These are phyloP conservation scores for Thalassophryne amazonica DNA, from an alignment of 2,797 vertebrate genomes.

Conservation along the genomic window DNA sequence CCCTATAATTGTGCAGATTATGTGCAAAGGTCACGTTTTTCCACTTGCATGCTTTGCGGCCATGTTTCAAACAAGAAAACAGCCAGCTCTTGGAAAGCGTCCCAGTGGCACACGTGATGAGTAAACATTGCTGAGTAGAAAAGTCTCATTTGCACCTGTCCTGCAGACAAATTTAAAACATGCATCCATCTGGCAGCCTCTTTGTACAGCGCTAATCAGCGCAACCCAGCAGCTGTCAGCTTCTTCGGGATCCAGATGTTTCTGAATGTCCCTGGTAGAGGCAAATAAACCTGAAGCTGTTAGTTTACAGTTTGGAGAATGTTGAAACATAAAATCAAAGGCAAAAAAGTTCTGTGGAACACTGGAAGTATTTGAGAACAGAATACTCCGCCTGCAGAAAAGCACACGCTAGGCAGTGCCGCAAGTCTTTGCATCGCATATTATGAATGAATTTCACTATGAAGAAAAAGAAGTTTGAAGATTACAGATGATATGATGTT, in stretches of 20 bases:
- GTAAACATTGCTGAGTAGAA: background rate
- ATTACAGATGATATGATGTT: too few relatives aligned
- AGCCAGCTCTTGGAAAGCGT: background rate
- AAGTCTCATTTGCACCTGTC: background rate
- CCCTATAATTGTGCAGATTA: conserved; percentile 10
- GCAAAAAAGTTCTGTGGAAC: too few relatives aligned
- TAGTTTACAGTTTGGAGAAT: too few relatives aligned
- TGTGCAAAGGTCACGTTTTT: conserved; percentile 40
- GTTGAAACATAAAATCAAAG: background rate
- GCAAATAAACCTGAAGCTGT: background rate
- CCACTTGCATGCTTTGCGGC: conserved; percentile 20
- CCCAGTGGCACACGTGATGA: background rate
- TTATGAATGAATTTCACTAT: too few relatives aligned
- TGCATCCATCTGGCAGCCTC: background rate
- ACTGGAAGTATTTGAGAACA: too few relatives aligned
- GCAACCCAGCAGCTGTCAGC: background rate
- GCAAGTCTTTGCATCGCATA: too few relatives aligned
- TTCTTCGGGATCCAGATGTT: background rate
- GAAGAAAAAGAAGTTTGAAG: too few relatives aligned
- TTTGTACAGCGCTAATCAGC: background rate
- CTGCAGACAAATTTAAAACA: background rate
- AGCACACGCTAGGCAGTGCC: too few relatives aligned
- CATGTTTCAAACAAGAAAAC: background rate
- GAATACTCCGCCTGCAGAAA: too few relatives aligned
- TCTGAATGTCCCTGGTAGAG: background rate